A percentile compares a stretch with the other conserved stretches of the same genome.
Conservation (phyloP, 2,113 vertebrate genomes). For the Silurus meridionalis region DNA sequence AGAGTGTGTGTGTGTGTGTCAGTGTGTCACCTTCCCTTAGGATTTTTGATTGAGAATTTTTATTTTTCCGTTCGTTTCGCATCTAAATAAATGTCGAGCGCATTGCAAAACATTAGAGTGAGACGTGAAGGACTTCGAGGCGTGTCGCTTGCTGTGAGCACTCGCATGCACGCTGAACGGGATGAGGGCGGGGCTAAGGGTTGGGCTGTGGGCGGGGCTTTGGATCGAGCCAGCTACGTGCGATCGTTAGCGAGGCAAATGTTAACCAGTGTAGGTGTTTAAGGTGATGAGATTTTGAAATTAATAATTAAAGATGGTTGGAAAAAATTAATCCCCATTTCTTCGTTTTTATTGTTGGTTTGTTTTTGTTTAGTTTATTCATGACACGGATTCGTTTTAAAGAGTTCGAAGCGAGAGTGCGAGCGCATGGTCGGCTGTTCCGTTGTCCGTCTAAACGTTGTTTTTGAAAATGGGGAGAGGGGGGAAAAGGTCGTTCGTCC, state of each 20-base stretch:
- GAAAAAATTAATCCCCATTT: conserved; percentile 3
- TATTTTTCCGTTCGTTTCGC: conserved; percentile 43
- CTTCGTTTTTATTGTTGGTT: background rate
- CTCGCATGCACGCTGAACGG: conserved; percentile 8
- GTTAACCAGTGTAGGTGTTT: conserved; percentile 4
- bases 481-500: conserved; percentile 11
- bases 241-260: background rate
- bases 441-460: conserved; percentile 36
- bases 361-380: background rate
- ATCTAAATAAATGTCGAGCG: conserved; percentile 47
- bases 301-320: conserved; percentile 20
- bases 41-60: conserved; percentile 59
- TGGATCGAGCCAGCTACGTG: too few relatives aligned
- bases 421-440: background rate
- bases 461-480: background rate
- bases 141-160: conserved; percentile 61
- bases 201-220: background rate
- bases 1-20: background rate
- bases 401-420: background rate
- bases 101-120: conserved; percentile 51
- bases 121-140: conserved; percentile 54
- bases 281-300: background rate
- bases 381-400: conserved; percentile 1
- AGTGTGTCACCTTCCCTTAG: conserved; percentile 39
- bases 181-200: background rate